Base-by-base conservation (phyloP, 53 echinoderm and acorn worm species). In the Holothuria leucospilota region DNA sequence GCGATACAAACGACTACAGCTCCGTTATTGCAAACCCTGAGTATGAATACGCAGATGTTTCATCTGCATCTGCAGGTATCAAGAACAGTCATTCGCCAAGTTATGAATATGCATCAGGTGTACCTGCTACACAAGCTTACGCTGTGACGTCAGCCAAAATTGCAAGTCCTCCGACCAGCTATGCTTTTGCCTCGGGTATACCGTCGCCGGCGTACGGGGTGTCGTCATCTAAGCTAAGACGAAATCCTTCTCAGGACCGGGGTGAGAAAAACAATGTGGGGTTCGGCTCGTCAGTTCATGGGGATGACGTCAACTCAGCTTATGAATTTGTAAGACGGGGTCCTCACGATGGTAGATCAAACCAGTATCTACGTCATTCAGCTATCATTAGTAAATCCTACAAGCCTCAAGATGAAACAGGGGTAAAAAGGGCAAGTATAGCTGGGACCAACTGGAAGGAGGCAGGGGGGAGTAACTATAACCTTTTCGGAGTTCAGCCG, bases 291-390 rank as follows among this genome's bases (percentile, higher is more conserved):
- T 10, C 15, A 2, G 51, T 20, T 15, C 25, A 75, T 6, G 14
- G 25, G 13, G 53, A 75, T 42, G 75, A 49, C 20, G 34, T 26
- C 25, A 75, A n/a, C 52, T 52, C 25, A 16, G 49, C 52, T 62
- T 51, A 80, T 12, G 27, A 60, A 2, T 39, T 20, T 4, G 38
- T 39, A 25, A 25, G 4, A 20, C 75, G 0, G 0, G 28, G 0
- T 24, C 23, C 38, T 29, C 13, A 21, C 23, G 62, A 29, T 27
- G 29, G 28, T 20, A 13, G 38, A 58, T 20, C n/a, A 15, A 25
- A 34, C 13, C 59, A 80, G 11, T n/a, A 80, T 60, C 2, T 80
- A 15, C 15, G 61, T 6, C 80, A 80, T 28, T 80, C 80, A 2
- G 38, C 29, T 9, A 61, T 80, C 28, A 18, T 61, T 13, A 80